These are phyloP conservation scores for Beris chalybata DNA, from an alignment of 2,888 invertebrate genomes.

Conservation along the genomic window DNA sequence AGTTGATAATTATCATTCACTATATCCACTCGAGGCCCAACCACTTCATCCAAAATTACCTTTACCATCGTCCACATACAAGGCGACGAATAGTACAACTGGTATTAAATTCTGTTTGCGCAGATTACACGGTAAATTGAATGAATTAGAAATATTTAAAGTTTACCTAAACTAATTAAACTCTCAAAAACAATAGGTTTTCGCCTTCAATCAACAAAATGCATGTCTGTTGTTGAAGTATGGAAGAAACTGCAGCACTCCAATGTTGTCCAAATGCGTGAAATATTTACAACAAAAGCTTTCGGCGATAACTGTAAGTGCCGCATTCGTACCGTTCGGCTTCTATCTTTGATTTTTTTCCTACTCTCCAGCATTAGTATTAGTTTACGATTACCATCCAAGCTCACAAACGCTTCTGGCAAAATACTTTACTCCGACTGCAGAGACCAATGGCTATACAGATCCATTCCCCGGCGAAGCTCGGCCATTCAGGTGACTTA, in stretches of 20 bases:
- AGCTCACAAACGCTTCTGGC: conserved; percentile 84
- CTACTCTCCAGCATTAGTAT: conserved; percentile 72
- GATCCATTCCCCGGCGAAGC: conserved; percentile 85
- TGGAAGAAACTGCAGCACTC: conserved; percentile 96
- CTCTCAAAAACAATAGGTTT: conserved; percentile 63
- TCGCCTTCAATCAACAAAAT: conserved; percentile 79
- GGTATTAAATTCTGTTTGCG: conserved; percentile 84
- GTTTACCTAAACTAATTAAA: conserved; percentile 18
- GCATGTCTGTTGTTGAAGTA: conserved; percentile 81
- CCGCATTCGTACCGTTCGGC: background rate
- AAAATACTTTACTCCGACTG: conserved; percentile 74
- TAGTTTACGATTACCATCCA: conserved; percentile 95
- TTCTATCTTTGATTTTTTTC: background rate
- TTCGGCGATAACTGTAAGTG: conserved; percentile 89
- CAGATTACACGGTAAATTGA: conserved; percentile 74
- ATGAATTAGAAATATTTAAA: conserved; percentile 25
- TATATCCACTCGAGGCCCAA: conserved; percentile 79
- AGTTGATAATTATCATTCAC: conserved; percentile 86
- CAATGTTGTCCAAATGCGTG: conserved; percentile 88
- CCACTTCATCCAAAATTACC: conserved; percentile 67
- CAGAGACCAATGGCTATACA: conserved; percentile 66
- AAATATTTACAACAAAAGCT: conserved; percentile 92
- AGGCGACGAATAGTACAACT: conserved; percentile 84
- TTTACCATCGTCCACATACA: conserved; percentile 82
- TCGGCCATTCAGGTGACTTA: conserved; percentile 54